These are phyloP conservation scores for Catharus bicknelli DNA, from an alignment of 2,113 vertebrate species.

Conservation along the genomic window DNA sequence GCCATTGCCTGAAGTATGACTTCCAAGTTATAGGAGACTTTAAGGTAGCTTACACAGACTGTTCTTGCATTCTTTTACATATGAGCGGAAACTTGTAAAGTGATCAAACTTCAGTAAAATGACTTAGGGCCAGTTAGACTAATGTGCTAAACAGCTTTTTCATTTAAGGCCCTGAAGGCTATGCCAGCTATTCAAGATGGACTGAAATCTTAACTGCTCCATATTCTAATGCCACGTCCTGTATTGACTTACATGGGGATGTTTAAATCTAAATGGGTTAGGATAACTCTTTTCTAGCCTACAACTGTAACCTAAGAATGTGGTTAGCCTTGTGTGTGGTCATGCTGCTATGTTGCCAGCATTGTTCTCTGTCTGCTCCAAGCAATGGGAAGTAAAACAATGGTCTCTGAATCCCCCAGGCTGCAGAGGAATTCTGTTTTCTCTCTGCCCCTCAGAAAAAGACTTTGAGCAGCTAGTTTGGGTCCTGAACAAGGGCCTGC, in stretches of 20 bases:
- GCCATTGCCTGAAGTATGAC: neutral
- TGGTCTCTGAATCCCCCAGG: neutral
- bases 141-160: slow-evolving; percentile 53
- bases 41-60: slow-evolving; percentile 22
- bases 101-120: slow-evolving; percentile 45
- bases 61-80: slow-evolving; percentile 37
- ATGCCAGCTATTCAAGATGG: slow-evolving; percentile 26
- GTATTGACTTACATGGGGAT: slow-evolving; percentile 48
- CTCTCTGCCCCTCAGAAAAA: neutral
- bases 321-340: slow-evolving; percentile 48
- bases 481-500: neutral
- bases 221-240: neutral
- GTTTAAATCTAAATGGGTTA: slow-evolving; percentile 38
- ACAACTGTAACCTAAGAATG: slow-evolving; percentile 49
- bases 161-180: neutral
- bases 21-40: slow-evolving; percentile 14
- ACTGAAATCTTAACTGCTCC: slow-evolving; percentile 21
- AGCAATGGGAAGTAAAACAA: slow-evolving; percentile 1
- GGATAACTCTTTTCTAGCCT: slow-evolving; percentile 26
- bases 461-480: neutral
- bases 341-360: neutral
- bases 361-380: slow-evolving; percentile 18
- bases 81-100: slow-evolving; percentile 50
- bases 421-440: slow-evolving; percentile 14
- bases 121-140: slow-evolving; percentile 15